Evolutionary conservation across 1,140 invertebrate genomes (phyloP), one percentile per base, ranked within the genome.

Genomic region (Drosophila lacteicornis): DNA sequence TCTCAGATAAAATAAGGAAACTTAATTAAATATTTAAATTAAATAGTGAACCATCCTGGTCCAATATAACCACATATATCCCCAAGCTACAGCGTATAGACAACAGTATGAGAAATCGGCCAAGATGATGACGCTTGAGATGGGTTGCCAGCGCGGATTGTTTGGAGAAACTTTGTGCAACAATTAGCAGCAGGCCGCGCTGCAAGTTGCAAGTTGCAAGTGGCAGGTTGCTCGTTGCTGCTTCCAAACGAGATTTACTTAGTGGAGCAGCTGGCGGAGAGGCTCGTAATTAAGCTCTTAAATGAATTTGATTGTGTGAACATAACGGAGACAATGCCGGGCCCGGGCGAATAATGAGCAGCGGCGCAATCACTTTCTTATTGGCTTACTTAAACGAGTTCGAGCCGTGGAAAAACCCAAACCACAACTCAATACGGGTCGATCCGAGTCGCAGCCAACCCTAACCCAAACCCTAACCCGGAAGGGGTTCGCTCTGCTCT

Each of bases 241-340:
- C 22, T 40, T 49, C 49, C 69, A 70, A 88, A 90, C 81, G 66
- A 88, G 84, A 79, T 79, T 90, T 88, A 88, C 78, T 81, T 84
- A 90, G 84, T 87, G 81, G 85, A 88, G 85, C 85, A 90, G 58
- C 81, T 40, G 53, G 45, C 67, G 56, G 75, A 61, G 77, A 67
- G 65, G 76, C 50, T 68, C 70, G 82, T 91, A 91, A 91, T 91
- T 80, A 91, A 86, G 88, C 85, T 90, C 81, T 91, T 91, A 91
- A 91, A 91, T 91, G 79, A 90, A 91, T 90, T 86, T 91, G 88
- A 91, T 91, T 91, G 90, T 91, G 88, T 80, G 88, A 91, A 91
- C 70, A 51, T 30, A 55, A 19, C 11, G 42, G 43, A 45, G 62
- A 68, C 79, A 85, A 88, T 74, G 68, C 19, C 49, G 15, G 33